phyloP scores from a whole-genome alignment of 2,797 vertebrate species.

The Karalla daura region DNA sequence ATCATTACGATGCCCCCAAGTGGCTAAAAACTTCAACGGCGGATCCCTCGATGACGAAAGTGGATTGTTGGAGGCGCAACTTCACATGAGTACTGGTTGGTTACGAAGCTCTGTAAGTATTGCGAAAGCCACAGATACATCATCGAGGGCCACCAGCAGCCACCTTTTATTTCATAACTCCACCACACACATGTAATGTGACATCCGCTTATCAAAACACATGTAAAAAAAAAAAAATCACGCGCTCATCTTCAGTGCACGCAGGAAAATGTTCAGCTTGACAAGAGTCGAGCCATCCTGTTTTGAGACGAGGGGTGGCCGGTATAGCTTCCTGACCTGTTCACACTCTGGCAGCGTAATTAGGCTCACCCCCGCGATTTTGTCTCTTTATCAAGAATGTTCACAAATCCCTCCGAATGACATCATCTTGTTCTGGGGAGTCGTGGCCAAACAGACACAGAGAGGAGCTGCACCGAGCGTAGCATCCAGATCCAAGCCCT shows the following conservation, averaged over 20 bases:
- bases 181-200: no score
- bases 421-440: constrained; percentile 72
- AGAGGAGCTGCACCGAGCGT: constrained; percentile 62
- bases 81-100: no score
- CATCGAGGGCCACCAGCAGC: no score
- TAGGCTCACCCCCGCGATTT: constrained; percentile 59
- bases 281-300: background rate
- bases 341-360: constrained; percentile 42
- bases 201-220: background rate
- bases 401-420: constrained; percentile 76
- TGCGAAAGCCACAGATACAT: no score
- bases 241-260: background rate
- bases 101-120: no score
- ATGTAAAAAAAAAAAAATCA: background rate
- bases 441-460: constrained; percentile 74
- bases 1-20: background rate
- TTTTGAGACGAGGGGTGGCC: background rate
- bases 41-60: background rate
- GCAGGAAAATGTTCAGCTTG: background rate
- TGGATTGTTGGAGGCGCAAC: background rate
- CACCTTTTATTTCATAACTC: no score
- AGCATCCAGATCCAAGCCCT: constrained; percentile 75
- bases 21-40: background rate
- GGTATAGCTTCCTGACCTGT: constrained; percentile 44
- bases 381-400: constrained; percentile 73